Base-by-base conservation (phyloP, 2,113 vertebrate species). In the Carassius gibelio region DNA sequence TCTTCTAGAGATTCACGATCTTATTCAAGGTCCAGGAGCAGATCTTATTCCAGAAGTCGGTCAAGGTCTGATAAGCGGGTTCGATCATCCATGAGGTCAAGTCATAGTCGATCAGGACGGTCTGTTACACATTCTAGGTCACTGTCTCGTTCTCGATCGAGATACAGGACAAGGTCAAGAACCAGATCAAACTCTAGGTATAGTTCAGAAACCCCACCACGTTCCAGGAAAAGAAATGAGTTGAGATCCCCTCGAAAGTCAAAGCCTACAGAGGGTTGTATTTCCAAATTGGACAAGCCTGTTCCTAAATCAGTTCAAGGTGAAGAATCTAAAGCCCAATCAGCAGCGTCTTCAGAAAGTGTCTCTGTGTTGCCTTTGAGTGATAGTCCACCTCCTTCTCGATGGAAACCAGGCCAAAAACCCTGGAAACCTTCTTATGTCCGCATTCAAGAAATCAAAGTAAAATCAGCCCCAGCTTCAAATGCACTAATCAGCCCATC, bases 341-440 rank as follows among this genome's bases (percentile, higher is more conserved):
- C 95, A 7, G 93, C 93, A 26, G 85, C 90, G 0, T 15, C 87
- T 30, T 89, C 95, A 3, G 97, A 98, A 85, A 96, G 4, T 83
- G 93, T 95, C 74, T 94, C 97, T 6, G 96, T 97, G 8, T 96
- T 99, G 81, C 97, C 98, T 0, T 79, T 99, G 75, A 99, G 98
- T 50, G 98, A 99, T 71, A 99, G 98, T 13, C 98, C 98, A 0
- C 98, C 98, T 0, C 98, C 98, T n/a, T 99, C 98, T 0, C 93
- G 98, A 68, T 99, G 98, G 98, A 99, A 99, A 87, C 98, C 98
- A 10, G 98, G 96, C 3, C 98, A 98, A 84, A 99, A 99, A 86
- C 98, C 98, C 0, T 99, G 98, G 98, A 99, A 99, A 74, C 96
- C 98, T 0, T 99, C 98, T 0, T 99, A 99, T 0, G 94, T 99